A percentile compares a stretch with the other conserved stretches of the same genome.
Conservation (phyloP, 2,797 vertebrate species). For the Hybognathus amarus region DNA sequence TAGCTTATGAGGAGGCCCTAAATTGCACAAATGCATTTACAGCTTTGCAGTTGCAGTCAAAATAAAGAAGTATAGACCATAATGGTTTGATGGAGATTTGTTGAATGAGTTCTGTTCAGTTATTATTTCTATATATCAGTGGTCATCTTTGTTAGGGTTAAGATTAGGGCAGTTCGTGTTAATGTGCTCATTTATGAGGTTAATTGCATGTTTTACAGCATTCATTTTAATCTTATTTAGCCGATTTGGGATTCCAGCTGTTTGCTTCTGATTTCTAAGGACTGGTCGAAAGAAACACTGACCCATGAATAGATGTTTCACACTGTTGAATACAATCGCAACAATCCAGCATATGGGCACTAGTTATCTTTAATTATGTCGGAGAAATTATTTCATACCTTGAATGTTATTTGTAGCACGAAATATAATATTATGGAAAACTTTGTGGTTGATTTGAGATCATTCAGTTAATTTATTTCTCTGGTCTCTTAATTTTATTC, state of each 20-base stretch:
- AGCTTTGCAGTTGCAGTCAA: not conserved
- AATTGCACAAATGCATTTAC: slow-evolving; percentile 2
- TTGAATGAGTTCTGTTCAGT: not conserved
- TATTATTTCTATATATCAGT: not conserved
- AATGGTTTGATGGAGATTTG: not conserved
- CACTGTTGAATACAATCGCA: not conserved
- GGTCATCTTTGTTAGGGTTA: not conserved
- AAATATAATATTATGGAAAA: not conserved
- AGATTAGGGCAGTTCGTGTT: not conserved
- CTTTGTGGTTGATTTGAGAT: not conserved
- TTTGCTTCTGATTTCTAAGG: not conserved
- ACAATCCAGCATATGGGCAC: not conserved
- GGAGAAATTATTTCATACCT: too few species aligned
- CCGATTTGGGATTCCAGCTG: not conserved
- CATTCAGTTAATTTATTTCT: not conserved
- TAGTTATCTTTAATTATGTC: not conserved
- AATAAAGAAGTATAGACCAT: not conserved
- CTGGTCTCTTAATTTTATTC: not conserved
- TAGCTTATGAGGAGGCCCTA: not conserved
- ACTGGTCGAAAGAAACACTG: not conserved
- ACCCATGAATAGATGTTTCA: not conserved
- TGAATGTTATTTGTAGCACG: not conserved
- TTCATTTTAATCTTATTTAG: not conserved
- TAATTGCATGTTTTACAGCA: slow-evolving; percentile 4
- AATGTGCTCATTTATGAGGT: slow-evolving; percentile 8